Base-by-base conservation (phyloP, 2,888 invertebrate species). In the Phymatocera aterrima region DNA sequence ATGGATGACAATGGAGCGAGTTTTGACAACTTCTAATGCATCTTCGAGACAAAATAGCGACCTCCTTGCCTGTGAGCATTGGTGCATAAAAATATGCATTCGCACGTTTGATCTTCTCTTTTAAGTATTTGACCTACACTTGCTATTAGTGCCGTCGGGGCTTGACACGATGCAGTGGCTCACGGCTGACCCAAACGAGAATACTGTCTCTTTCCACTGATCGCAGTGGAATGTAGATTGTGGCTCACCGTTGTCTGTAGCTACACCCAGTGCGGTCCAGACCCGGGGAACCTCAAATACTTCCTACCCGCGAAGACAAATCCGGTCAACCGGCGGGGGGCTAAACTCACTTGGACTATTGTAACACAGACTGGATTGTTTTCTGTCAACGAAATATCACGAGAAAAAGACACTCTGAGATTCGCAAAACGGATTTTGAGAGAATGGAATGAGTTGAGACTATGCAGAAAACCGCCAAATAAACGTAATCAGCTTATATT, bases 181-280 rank as follows among this genome's bases (percentile, higher is more conserved):
- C 43, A 57, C 57, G 37, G 28, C 24, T 24, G 57, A 75, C 57
- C 75, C 34, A 40, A 57, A 75, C 40, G 40, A 57, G 43, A 34
- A 10, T 72, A n/a, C 34, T 72, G 31, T 60, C 75, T 75, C 43
- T n/a, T 72, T 51, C 40, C 5, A 75, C 72, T 72, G 31, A 6
- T 51, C 28, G 34, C 60, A 15, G 70, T 28, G 88, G 88, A 88
- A 88, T 88, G 88, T 87, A 88, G 88, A 88, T 88, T 88, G 88
- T 85, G 88, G 87, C 86, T 82, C 83, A 83, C 81, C 82, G 83
- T 84, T 85, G 84, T 80, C 85, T 84, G 84, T 87, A 87, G 87
- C 87, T 87, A 88, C 85, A 75, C 40, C 15, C 75, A 24, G 75
- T 60, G 43, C 24, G 60, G 60, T 60, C 15, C 75, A 48, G 48